Evolutionary conservation across 2,888 invertebrate species (phyloP), one percentile per base, ranked within the genome.

Genomic region (Cordilura impudica): DNA sequence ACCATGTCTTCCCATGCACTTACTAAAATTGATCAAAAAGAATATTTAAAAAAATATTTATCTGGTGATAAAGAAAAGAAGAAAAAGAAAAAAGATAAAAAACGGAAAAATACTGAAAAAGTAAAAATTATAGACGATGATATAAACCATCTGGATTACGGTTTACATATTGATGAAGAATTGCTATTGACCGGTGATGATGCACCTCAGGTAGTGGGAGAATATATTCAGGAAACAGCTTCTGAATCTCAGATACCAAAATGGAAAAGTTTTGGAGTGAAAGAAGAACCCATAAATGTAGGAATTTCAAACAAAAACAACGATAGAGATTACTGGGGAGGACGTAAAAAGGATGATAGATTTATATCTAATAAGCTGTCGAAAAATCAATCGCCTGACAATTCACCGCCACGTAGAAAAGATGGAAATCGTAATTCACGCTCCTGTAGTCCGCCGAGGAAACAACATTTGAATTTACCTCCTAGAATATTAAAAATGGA

Each of bases 121-220:
- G 93, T 96, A 0, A 94, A 93, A 90, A 95, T 98, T 78, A 95
- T 97, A 74, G 97, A 97, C 86, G 97, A 97, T 90, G 96, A 97
- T 87, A 88, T 95, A 58, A 93, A 94, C 82, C 83, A 94, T 3
- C 91, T 92, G 2, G 92, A 92, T 67, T 90, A 93, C 26, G 82
- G 80, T 2, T 65, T 67, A 14, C 83, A 86, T 75, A 81, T 87
- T 14, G 87, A 90, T 47, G 91, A 93, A 31, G 93, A 95, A 65
- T 91, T 95, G 2, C 92, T 93, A 53, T 92, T 94, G 67, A 92
- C 93, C 0, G 93, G 92, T n/a, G 98, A 98, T 86, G 97, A 98
- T 88, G 96, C 95, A 0, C 98, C 98, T 0, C 95, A 95, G 88
- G 94, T 98, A 81, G 97, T 95, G 0, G 97, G 95, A 1, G 92